These are phyloP conservation scores for Lacerta agilis DNA, from an alignment of 2,797 vertebrate species.

Conservation along the genomic window DNA sequence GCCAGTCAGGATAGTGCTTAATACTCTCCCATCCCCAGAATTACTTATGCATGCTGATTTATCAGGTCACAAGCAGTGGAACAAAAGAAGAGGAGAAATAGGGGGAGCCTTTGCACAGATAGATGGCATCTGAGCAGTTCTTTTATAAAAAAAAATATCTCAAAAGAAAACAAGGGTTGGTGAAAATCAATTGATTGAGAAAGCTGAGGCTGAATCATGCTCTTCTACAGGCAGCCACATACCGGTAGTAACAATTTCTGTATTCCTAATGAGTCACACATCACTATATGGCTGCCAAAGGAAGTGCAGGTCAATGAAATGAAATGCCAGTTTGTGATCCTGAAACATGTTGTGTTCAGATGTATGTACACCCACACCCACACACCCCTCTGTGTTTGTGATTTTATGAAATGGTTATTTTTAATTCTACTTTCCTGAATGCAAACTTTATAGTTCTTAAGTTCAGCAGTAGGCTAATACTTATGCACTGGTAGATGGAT, in stretches of 20 bases:
- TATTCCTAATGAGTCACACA: constrained; percentile 25
- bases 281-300: constrained; percentile 28
- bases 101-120: constrained; percentile 41
- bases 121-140: constrained; percentile 48
- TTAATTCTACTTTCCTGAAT: constrained; percentile 28
- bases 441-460: neutral
- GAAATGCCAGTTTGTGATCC: constrained; percentile 33
- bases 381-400: too few species aligned
- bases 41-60: constrained; percentile 57
- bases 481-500: constrained; percentile 24
- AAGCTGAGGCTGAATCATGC: constrained; percentile 52
- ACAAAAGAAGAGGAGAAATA: constrained; percentile 24
- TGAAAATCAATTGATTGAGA: constrained; percentile 7
- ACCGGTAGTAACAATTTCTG: constrained; percentile 24
- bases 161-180: neutral
- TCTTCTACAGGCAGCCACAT: constrained; percentile 41
- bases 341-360: constrained; percentile 39
- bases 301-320: constrained; percentile 50
- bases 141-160: constrained; percentile 1
- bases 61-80: neutral
- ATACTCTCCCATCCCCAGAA: constrained; percentile 72
- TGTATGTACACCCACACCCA: neutral
- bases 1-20: constrained; percentile 64
- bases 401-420: constrained; percentile 24
- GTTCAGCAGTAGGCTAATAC: constrained; percentile 22